Base-by-base conservation (phyloP, 92 coral and sea anemone species). In the Hydrozoanthus gracilis region DNA sequence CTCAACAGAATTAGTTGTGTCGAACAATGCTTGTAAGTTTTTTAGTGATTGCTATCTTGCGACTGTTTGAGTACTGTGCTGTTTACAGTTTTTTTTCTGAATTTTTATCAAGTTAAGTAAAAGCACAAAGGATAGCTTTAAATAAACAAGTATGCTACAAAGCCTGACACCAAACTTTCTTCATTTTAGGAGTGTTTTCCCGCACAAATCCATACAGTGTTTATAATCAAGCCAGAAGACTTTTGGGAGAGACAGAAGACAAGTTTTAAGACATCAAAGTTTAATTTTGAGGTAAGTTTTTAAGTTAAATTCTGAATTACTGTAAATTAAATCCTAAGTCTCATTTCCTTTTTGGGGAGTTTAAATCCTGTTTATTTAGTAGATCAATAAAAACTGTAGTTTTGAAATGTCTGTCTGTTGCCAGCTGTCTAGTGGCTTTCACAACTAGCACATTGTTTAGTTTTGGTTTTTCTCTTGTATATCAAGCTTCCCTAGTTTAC, bases 191-290 rank as follows among this genome's bases (percentile, higher is more conserved):
- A 97, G 92, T 97, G 98, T 76, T 97, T 97, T 82, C 93, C 94
- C 44, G 92, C 93, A 14, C 94, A 91, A 83, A 91, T 97, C n/a
- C 98, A 97, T 80, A 89, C 97, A 67, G 99, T 97, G 6, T 91
- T 92, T 82, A 94, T 97, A n/a, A 92, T 97, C 3, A 93, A 93
- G 82, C 98, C 99, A 61, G 99, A 97, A 83, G 99, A 98, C 76
- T 97, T 97, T 86, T 97, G 99, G 99, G 99, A 95, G 79, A 87
- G 98, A 74, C 95, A 94, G 76, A 97, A 96, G 88, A 92, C 98
- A 80, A 93, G 96, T 12, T 92, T 95, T 47, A 95, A 95, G 67
- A 97, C 97, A 69, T 92, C 98, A 46, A 97, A 97, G 92, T 86
- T 95, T 72, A 87, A 78, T 80, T 97, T 95, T 88, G 99, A 97